Percentiles rank a stretch among this genome's conserved stretches.
phyloP scores from a whole-genome alignment of 2,888 invertebrate genomes.

The Boloria euphrosyne region DNA sequence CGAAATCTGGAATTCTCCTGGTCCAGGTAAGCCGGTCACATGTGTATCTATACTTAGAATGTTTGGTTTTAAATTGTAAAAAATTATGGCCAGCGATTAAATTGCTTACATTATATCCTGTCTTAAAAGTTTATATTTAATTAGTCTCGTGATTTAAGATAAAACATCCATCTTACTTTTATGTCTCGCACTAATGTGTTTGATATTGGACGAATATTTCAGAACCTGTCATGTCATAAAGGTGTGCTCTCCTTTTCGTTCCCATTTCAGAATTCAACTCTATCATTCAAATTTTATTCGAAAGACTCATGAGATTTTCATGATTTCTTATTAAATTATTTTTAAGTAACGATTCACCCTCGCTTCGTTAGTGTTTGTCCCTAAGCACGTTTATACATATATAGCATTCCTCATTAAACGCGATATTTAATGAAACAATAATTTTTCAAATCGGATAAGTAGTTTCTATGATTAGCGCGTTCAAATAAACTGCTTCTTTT shows the following conservation, averaged over 20 bases:
- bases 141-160: constrained; percentile 42
- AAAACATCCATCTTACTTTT: constrained; percentile 40
- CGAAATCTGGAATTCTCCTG: constrained; percentile 34
- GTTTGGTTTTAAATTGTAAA: constrained; percentile 36
- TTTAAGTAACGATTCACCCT: no score
- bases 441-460: no score
- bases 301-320: not conserved
- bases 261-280: constrained; percentile 12
- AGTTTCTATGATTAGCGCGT: no score
- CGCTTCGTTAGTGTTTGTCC: no score
- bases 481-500: no score
- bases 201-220: constrained; percentile 32
- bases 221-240: constrained; percentile 26
- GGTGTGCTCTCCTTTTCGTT: constrained; percentile 4
- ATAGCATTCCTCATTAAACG: no score
- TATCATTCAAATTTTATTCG: not conserved
- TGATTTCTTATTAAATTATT: no score
- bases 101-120: constrained; percentile 34
- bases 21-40: constrained; percentile 38
- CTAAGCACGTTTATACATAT: no score
- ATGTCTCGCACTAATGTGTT: constrained; percentile 35
- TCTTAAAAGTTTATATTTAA: constrained; percentile 41
- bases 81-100: constrained; percentile 38
- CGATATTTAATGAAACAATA: no score
- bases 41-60: constrained; percentile 36